Evolutionary conservation across 2,797 vertebrate species (phyloP).

Genomic region (Argentina silus): DNA sequence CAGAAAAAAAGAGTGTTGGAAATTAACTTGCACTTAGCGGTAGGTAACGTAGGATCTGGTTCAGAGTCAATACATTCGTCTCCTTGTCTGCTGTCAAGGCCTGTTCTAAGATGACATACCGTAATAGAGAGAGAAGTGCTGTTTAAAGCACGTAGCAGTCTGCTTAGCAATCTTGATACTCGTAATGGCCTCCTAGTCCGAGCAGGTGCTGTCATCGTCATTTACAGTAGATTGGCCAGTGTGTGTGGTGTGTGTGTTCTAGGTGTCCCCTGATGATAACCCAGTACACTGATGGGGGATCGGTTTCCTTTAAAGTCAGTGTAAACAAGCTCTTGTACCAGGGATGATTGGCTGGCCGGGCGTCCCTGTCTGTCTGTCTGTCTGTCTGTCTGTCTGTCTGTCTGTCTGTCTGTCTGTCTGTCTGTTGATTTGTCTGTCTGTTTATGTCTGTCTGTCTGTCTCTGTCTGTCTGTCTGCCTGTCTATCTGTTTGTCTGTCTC

Average conservation of each 20-base stretch:
- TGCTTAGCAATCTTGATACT: not conserved
- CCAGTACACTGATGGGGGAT: not conserved
- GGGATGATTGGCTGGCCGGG: not conserved
- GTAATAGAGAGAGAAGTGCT: not conserved
- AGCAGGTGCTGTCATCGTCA: not conserved
- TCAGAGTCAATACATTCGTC: not conserved
- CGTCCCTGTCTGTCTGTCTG: not conserved
- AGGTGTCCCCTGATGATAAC: not conserved
- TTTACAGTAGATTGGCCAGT: not conserved
- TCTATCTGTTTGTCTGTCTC: too few relatives aligned
- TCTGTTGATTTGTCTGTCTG: not conserved
- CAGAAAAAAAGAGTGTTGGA: not conserved
- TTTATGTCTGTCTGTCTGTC: not conserved
- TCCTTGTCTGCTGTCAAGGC: not conserved
- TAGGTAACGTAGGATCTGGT: not conserved
- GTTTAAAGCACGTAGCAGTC: not conserved
- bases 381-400: not conserved
- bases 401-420: not conserved
- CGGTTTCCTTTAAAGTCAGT: conserved; percentile 3
- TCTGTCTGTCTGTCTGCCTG: too few relatives aligned
- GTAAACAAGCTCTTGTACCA: conserved; percentile 16
- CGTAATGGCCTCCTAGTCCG: not conserved
- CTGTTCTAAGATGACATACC: not conserved
- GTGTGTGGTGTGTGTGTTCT: not conserved
- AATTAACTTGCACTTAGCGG: not conserved